Evolutionary conservation across 2,888 invertebrate genomes (phyloP), one percentile per base, ranked within the genome.

Genomic region (Troides helena): DNA sequence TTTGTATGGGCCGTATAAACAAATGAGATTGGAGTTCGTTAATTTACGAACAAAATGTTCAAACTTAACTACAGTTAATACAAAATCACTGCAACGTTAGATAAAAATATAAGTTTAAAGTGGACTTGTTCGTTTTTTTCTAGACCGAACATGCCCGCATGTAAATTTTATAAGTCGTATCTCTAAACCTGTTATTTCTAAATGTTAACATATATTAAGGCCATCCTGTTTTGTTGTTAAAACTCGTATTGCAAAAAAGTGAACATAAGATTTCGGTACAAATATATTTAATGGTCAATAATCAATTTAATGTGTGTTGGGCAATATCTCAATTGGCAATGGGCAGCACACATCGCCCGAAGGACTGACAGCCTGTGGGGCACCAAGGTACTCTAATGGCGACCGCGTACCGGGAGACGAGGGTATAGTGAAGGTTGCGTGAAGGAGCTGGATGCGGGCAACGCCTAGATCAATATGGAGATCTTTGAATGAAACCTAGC

Each of bases 161-260:
- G 67, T 67, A 64, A 67, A 70, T 70, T 70, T 73, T 72, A 73
- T 71, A 73, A 73, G 64, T 60, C 72, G 72, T 69, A 67, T 73
- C 69, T 74, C 64, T 70, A 73, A 75, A 75, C 75, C 75, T 70
- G 75, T 73, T 75, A 72, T 74, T 71, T 70, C 71, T 70, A 74
- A 75, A 75, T 75, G 75, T 72, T 74, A 75, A 71, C 68, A 71
- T 65, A 71, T 70, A 67, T 70, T 70, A 73, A 73, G 73, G 73
- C 73, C 74, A 73, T 74, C 72, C 68, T 75, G 75, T 74, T 74
- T 72, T 68, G 70, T 70, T 70, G 67, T 70, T 23, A 39, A 64
- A 67, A 67, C 70, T 70, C 46, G 65, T 63, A 64, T 70, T 61
- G 69, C 71, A 71, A 73, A 75, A 30, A 75, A 75, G 69, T 64